Percentiles rank a stretch among this genome's conserved stretches.
Conservation (phyloP, 2,113 vertebrate species). For the Orycteropus afer region DNA sequence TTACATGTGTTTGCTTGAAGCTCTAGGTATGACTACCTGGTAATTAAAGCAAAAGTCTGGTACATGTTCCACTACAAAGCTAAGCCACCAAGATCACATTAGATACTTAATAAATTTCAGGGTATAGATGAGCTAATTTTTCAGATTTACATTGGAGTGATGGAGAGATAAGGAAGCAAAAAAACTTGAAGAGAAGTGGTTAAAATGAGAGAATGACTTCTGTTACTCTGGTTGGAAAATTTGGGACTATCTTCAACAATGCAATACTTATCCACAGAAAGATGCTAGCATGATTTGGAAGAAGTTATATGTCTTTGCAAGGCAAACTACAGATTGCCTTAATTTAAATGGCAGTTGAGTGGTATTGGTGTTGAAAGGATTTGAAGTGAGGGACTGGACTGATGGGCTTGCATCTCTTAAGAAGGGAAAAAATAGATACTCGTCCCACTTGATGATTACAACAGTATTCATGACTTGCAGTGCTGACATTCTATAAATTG, state of each 20-base stretch:
- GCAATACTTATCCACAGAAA: conserved; percentile 23
- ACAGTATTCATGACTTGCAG: conserved; percentile 56
- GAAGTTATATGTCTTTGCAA: conserved; percentile 40
- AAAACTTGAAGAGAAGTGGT: background rate
- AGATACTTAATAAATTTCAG: background rate
- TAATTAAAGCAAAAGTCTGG: conserved; percentile 40
- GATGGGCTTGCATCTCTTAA: background rate
- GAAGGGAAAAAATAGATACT: background rate
- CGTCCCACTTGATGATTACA: conserved; percentile 38
- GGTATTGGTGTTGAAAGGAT: background rate
- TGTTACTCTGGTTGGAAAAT: conserved; percentile 40
- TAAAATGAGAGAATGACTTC: conserved; percentile 33
- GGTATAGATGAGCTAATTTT: background rate
- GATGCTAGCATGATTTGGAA: conserved; percentile 45
- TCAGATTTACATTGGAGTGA: background rate
- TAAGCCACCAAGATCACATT: background rate
- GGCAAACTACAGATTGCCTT: conserved; percentile 11
- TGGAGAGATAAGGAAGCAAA: background rate
- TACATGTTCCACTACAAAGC: background rate
- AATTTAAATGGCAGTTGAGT: conserved; percentile 2
- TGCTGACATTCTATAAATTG: conserved; percentile 39
- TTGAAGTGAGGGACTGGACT: background rate
- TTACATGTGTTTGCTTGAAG: background rate
- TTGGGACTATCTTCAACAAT: conserved; percentile 35
- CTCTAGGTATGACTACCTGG: background rate